A percentile compares a stretch with the other conserved stretches of the same genome.
These are phyloP conservation scores for Acyrthosiphon pisum DNA, from an alignment of 1,140 invertebrate species.

Conservation along the genomic window DNA sequence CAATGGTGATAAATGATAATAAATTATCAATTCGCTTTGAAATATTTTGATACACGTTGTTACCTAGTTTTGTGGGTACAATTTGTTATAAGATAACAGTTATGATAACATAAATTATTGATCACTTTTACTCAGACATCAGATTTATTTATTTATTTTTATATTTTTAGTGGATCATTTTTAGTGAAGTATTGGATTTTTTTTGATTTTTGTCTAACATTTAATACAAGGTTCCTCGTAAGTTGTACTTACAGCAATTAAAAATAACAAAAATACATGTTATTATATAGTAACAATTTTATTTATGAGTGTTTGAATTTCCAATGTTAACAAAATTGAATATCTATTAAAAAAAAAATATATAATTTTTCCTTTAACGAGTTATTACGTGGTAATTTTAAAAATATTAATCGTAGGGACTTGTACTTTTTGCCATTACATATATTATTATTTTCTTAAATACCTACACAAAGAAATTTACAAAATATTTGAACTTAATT, in stretches of 20 bases:
- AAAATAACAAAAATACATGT: neutral
- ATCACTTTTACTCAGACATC: neutral
- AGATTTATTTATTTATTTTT: neutral
- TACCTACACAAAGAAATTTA: neutral
- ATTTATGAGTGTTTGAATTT: neutral
- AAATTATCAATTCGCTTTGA: neutral
- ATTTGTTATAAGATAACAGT: neutral
- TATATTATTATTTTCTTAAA: neutral
- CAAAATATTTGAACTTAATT: neutral
- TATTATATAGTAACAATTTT: neutral
- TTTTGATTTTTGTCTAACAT: neutral
- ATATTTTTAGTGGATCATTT: neutral
- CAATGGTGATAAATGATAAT: neutral
- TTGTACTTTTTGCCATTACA: neutral
- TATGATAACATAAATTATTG: neutral
- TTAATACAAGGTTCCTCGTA: neutral
- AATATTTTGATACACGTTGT: neutral
- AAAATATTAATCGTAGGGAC: too few relatives aligned
- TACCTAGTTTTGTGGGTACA: neutral
- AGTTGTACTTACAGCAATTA: neutral
- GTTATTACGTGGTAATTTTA: neutral
- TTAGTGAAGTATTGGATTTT: neutral
- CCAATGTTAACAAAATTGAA: neutral
- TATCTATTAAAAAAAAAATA: neutral
- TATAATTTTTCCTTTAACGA: neutral